Evolutionary conservation across 1,140 invertebrate genomes (phyloP).

Genomic region (Maniola jurtina): DNA sequence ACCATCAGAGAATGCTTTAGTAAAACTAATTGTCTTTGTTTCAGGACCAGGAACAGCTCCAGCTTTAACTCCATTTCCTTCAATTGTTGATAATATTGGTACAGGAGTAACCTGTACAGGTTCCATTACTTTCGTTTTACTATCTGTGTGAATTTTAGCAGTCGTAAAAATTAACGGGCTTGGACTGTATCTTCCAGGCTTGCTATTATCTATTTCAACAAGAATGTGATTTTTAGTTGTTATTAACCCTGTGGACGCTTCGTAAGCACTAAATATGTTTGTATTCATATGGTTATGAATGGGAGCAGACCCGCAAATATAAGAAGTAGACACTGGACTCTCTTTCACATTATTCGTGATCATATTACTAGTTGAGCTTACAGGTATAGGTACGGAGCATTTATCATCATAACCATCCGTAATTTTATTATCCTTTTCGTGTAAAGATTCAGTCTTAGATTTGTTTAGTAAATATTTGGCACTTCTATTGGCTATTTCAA

Average conservation of each 20-base stretch:
- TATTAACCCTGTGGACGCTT: conserved; percentile 32
- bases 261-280: conserved; percentile 47
- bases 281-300: conserved; percentile 67
- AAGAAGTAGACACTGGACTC: conserved; percentile 17
- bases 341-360: conserved; percentile 33
- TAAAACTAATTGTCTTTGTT: background rate
- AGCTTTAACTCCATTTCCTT: conserved; percentile 36
- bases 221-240: conserved; percentile 54
- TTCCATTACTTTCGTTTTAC: conserved; percentile 59
- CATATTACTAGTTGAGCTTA: conserved; percentile 30
- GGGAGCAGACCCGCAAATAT: conserved; percentile 29
- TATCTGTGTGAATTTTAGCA: conserved; percentile 68
- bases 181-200: conserved; percentile 39
- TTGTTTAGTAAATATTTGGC: conserved; percentile 64
- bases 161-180: conserved; percentile 70
- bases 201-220: conserved; percentile 56
- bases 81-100: conserved; percentile 67
- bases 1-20: background rate
- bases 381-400: conserved; percentile 19
- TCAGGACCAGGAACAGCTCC: background rate
- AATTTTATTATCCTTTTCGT: conserved; percentile 37
- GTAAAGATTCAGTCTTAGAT: conserved; percentile 60
- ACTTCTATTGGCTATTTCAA: conserved; percentile 54
- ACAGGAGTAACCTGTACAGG: conserved; percentile 58
- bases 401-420: conserved; percentile 19